A percentile compares a stretch with the other conserved stretches of the same genome.
These are phyloP conservation scores for Tricholauxania praeusta DNA, from an alignment of 2,888 invertebrate species.

Conservation along the genomic window DNA sequence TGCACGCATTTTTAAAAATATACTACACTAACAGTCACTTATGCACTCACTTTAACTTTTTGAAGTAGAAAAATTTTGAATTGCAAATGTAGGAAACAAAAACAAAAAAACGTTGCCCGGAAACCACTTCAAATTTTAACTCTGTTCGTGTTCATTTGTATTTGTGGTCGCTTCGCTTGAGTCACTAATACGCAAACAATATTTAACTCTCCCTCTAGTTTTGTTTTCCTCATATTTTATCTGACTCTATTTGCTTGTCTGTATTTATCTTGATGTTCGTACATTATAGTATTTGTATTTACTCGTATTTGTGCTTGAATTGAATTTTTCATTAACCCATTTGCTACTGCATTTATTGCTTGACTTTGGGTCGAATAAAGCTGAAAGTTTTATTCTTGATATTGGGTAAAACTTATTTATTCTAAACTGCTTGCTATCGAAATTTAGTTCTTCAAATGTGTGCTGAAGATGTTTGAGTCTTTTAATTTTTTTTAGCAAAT, in stretches of 20 bases:
- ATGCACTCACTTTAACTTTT: slow-evolving; percentile 1
- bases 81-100: slow-evolving; percentile 18
- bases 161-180: slow-evolving; percentile 1
- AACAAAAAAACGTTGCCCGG: neutral
- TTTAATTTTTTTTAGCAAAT: too few relatives aligned
- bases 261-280: too few relatives aligned
- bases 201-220: neutral
- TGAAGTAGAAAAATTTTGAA: slow-evolving; percentile 5
- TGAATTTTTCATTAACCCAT: too few relatives aligned
- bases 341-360: too few relatives aligned
- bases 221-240: neutral
- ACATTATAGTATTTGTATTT: too few relatives aligned
- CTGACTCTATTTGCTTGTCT: neutral
- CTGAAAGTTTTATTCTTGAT: too few relatives aligned
- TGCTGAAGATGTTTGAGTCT: too few relatives aligned
- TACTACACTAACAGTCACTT: neutral
- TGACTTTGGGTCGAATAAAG: too few relatives aligned
- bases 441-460: too few relatives aligned
- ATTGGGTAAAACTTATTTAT: too few relatives aligned
- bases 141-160: slow-evolving; percentile 13
- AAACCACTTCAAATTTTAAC: slow-evolving; percentile 24
- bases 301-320: too few relatives aligned
- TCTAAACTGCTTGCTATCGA: too few relatives aligned
- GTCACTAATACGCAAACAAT: slow-evolving; percentile 27
- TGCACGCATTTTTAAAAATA: neutral